phyloP scores from a whole-genome alignment of 64 coral and sea anemone genomes.

The Catalaphyllia jardinei region DNA sequence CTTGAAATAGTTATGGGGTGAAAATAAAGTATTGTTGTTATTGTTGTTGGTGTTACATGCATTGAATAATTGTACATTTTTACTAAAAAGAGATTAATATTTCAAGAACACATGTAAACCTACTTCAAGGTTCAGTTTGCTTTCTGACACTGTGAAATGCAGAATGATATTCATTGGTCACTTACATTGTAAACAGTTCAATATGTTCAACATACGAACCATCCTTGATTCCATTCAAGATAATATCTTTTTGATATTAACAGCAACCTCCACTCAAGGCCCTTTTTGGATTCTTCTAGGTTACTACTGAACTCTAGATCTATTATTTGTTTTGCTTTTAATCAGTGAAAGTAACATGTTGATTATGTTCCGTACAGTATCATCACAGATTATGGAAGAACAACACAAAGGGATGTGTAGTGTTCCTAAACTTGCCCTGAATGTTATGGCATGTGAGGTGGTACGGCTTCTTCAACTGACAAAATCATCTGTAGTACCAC shows the following conservation, averaged over 20 bases:
- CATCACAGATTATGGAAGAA: slow-evolving; percentile 59
- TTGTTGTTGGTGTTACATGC: too few species aligned
- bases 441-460: slow-evolving; percentile 96
- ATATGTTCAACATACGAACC: not conserved
- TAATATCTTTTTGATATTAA: too few species aligned
- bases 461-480: slow-evolving; percentile 89
- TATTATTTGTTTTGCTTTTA: not conserved
- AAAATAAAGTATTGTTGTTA: too few species aligned
- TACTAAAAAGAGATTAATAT: not conserved
- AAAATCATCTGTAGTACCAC: slow-evolving; percentile 69
- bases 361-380: slow-evolving; percentile 28
- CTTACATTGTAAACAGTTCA: not conserved
- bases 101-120: not conserved
- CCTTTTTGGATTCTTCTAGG: not conserved
- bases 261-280: not conserved
- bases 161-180: not conserved
- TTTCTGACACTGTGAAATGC: too few species aligned
- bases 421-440: slow-evolving; percentile 87
- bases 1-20: too few species aligned
- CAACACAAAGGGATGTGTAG: slow-evolving; percentile 84
- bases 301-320: not conserved
- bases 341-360: not conserved
- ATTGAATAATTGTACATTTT: too few species aligned
- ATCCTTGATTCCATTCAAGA: not conserved
- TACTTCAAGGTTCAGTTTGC: not conserved